Evolutionary conservation across 2,797 vertebrate genomes (phyloP), one percentile per base, ranked within the genome.

Genomic region (Phaenicophaeus curvirostris): DNA sequence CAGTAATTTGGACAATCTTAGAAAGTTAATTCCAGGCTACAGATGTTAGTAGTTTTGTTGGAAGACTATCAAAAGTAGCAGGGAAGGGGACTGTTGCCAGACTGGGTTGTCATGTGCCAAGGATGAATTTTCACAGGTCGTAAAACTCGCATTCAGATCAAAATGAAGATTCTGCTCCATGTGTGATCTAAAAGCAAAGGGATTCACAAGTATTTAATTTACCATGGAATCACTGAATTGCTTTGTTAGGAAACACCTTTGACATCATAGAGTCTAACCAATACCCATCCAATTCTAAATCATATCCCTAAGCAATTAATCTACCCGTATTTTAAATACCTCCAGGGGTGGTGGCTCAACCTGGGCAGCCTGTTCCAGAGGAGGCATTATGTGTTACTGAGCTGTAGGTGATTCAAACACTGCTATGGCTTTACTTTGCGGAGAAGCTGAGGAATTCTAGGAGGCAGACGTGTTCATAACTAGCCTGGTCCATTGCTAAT

Each of bases 21-120:
- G 39, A 86, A 86, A 67, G 46, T 28, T 16, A 53, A 65, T 50
- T 81, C 25, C 73, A 65, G 72, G 73, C 87, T 93, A 17, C 82
- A 94, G 91, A 75, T 91, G 82, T 90, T 88, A 53, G 59, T 76
- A 81, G 62, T 81, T 95, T 89, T 81, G 39, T 48, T 92, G 72
- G 83, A 87, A 27, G 12, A 9, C 27, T 21, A 15, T 46, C 28
- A 91, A 15, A 76, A 91, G 39, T 51, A 74, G 16, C 85, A 84
- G 63, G 58, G 28, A 86, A 61, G 48, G 72, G 55, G 80, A 28
- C n/a, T 63, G 37, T 25, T 88, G 76, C 85, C 76, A 86, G 62
- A 7, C 13, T 25, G 13, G 28, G n/a, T 81, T 50, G 30, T 65
- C 8, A 1, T 9, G 42, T 48, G 85, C 94, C 87, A 91, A 35